These are phyloP conservation scores for Antechinus stuartii DNA, from an alignment of 2,113 vertebrate species.

Conservation along the genomic window DNA sequence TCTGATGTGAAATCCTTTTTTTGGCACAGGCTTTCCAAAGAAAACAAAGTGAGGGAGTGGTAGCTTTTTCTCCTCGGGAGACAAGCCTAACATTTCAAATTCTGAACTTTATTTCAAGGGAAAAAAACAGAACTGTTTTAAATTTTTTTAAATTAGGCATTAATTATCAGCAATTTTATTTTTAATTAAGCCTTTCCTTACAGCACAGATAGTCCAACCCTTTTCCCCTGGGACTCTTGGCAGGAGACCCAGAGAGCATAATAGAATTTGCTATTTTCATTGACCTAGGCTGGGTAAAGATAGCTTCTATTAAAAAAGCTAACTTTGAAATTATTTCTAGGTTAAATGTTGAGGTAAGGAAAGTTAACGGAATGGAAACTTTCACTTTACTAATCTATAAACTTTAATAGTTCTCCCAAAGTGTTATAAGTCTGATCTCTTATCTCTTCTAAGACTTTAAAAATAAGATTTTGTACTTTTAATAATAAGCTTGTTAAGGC, in stretches of 20 bases:
- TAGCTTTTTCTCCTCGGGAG: constrained; percentile 15
- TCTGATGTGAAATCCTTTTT: constrained; percentile 42
- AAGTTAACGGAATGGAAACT: constrained; percentile 18
- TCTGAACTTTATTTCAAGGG: constrained; percentile 48
- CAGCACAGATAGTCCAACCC: background rate
- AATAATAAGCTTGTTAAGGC: background rate
- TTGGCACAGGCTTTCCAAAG: constrained; percentile 38
- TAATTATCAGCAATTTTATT: constrained; percentile 41
- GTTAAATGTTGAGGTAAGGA: constrained; percentile 36
- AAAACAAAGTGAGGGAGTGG: constrained; percentile 21
- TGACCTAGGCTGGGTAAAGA: background rate
- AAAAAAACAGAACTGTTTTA: constrained; percentile 43
- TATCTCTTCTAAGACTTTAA: constrained; percentile 35
- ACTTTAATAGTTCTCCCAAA: constrained; percentile 7
- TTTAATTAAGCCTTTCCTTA: constrained; percentile 55
- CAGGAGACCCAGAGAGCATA: constrained; percentile 35
- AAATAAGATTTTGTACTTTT: constrained; percentile 29
- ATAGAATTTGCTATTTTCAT: constrained; percentile 22
- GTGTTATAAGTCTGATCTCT: constrained; percentile 7
- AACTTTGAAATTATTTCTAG: constrained; percentile 42
- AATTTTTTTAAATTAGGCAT: constrained; percentile 17
- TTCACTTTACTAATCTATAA: constrained; percentile 51
- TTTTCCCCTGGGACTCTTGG: constrained; percentile 20
- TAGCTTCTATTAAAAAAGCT: constrained; percentile 19
- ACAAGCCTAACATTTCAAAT: constrained; percentile 5